Base-by-base conservation (phyloP, 2,888 invertebrate species). In the Apotomis turbidana region DNA sequence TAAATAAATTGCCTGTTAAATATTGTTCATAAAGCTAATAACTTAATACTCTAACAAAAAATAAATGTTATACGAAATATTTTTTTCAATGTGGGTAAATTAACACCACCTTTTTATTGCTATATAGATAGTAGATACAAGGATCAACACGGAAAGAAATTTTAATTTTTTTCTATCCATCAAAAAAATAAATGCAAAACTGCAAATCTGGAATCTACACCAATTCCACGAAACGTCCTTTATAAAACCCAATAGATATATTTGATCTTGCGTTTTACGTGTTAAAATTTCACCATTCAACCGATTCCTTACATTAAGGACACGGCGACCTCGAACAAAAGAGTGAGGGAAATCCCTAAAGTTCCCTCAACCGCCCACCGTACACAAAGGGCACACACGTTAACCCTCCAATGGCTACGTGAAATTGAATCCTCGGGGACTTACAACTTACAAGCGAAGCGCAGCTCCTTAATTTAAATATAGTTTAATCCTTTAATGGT, bases 261-360 rank as follows among this genome's bases (percentile, higher is more conserved):
- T 66, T 66, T 66, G 66, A 66, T 66, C 66, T 66, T 66, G 55
- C 15, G 57, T 46, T 55, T 64, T 66, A 12, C 66, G 57, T 66
- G 66, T 57, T 55, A 46, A 46, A 66, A 66, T 66, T 57, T 55
- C 66, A 27, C 66, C 66, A 46, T 57, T 57, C 64, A 52, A 52
- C 62, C 62, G 54, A 62, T 62, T 44, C 55, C 66, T 46, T 55
- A 66, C 66, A 66, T 66, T 66, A 57, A 66, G 55, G 55, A 66
- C 66, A n/a, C 10, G 55, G 55, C 46, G 57, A 46, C 66, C 36
- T 63, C 62, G 38, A 63, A 63, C 62, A 63, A 63, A 64, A 66
- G 55, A 59, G 38, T 38, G 12, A 57, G 46, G 66, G 55, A 66
- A 66, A 66, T 57, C 66, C 66, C 55, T 66, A 44, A 64, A 64